A percentile compares a stretch with the other conserved stretches of the same genome.
Conservation (phyloP, 2,888 invertebrate species). For the Leptopilina drosophilae region DNA sequence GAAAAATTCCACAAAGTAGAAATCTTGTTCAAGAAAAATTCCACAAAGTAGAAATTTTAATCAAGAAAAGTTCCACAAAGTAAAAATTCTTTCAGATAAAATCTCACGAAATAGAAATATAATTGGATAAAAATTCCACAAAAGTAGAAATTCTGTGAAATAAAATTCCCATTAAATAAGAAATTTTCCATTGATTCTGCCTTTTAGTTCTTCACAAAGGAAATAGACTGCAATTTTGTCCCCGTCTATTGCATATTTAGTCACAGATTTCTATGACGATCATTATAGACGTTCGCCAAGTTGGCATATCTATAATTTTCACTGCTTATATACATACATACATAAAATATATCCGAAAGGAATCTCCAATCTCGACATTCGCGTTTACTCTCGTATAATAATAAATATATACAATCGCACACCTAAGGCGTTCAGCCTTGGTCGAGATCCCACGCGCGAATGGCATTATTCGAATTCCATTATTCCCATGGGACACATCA, state of each 20-base stretch:
- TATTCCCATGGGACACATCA: conserved; percentile 41
- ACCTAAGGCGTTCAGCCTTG: conserved; percentile 60
- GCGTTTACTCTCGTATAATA: not conserved
- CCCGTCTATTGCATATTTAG: not conserved
- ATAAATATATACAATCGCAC: not conserved
- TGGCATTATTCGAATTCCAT: conserved; percentile 65
- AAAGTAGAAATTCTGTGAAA: not conserved
- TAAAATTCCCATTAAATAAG: not conserved
- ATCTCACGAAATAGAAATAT: too few species aligned
- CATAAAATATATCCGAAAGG: not conserved
- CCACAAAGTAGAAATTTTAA: too few species aligned
- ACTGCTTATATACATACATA: too few species aligned
- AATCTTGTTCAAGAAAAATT: too few species aligned
- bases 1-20: too few species aligned
- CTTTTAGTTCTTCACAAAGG: not conserved
- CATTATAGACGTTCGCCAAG: not conserved
- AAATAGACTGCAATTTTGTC: not conserved
- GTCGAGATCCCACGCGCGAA: conserved; percentile 69
- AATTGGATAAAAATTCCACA: too few species aligned
- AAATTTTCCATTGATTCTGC: not conserved
- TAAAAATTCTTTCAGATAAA: too few species aligned
- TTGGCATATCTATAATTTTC: conserved; percentile 13
- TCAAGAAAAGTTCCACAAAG: too few species aligned
- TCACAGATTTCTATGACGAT: not conserved
- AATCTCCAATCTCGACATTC: conserved; percentile 6